phyloP scores from a whole-genome alignment of 2,888 invertebrate species.

The Endomychus coccineus region DNA sequence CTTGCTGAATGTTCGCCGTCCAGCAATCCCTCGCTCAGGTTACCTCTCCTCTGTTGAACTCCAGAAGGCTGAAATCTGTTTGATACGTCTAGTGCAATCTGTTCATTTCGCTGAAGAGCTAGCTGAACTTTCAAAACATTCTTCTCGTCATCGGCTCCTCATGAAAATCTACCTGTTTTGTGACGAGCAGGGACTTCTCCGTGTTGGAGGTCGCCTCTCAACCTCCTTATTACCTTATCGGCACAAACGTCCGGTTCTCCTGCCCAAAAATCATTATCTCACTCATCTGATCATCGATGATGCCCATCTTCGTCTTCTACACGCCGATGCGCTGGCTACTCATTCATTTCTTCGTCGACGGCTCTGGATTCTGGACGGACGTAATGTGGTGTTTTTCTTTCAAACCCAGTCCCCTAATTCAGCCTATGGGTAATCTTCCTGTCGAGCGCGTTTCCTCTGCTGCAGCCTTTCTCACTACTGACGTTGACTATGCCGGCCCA shows the following conservation, averaged over 20 bases:
- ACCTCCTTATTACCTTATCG: too few species aligned
- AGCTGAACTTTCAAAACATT: neutral
- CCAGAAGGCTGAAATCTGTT: too few species aligned
- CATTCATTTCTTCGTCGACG: too few species aligned
- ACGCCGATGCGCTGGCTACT: conserved; percentile 2
- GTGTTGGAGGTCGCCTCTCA: neutral
- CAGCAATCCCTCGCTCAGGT: conserved; percentile 1
- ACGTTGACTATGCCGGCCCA: neutral
- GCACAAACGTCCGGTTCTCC: too few species aligned
- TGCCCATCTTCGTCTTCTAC: too few species aligned
- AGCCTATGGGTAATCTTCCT: too few species aligned
- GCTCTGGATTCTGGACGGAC: conserved; percentile 1
- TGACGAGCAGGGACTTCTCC: neutral
- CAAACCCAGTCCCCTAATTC: too few species aligned
- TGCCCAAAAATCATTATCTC: neutral
- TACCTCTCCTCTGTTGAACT: conserved; percentile 4
- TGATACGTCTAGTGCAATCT: conserved; percentile 6
- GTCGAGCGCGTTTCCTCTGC: neutral
- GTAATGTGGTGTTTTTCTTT: neutral
- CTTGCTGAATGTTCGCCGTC: conserved; percentile 1
- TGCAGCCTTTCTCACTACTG: neutral
- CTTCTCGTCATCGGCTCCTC: conserved; percentile 2
- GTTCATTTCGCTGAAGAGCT: conserved; percentile 4
- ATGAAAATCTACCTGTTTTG: too few species aligned
- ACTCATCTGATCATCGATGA: conserved; percentile 3